A percentile compares a stretch with the other conserved stretches of the same genome.
These are phyloP conservation scores for Oryctes rhinoceros DNA, from an alignment of 1,140 invertebrate species.

Conservation along the genomic window DNA sequence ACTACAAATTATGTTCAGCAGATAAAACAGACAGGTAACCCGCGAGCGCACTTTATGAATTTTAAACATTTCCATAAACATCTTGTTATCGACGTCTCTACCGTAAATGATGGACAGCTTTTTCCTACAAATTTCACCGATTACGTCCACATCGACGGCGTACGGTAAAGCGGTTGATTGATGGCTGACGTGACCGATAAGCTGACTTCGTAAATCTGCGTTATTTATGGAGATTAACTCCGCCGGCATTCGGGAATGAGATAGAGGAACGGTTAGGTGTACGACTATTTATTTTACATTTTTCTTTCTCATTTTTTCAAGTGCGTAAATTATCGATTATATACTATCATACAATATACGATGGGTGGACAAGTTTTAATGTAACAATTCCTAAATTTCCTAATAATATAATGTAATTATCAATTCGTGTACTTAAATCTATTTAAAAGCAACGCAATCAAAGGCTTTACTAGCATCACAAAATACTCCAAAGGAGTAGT, in stretches of 20 bases:
- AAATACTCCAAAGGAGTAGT: too few species aligned
- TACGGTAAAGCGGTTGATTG: slow-evolving; percentile 39
- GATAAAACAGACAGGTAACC: slow-evolving; percentile 29
- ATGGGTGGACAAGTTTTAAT: too few species aligned
- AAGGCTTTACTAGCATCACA: too few species aligned
- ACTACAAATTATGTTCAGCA: slow-evolving; percentile 21
- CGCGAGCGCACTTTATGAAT: slow-evolving; percentile 17
- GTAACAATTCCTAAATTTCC: too few species aligned
- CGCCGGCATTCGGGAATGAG: background rate
- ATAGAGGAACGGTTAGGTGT: too few species aligned
- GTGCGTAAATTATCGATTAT: background rate
- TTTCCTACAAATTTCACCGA: slow-evolving; percentile 21
- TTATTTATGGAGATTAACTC: slow-evolving; percentile 43
- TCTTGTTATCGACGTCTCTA: slow-evolving; percentile 29
- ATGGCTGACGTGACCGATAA: slow-evolving; percentile 44
- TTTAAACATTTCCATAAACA: slow-evolving; percentile 37
- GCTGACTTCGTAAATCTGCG: slow-evolving; percentile 38
- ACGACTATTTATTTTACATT: too few species aligned
- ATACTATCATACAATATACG: too few species aligned
- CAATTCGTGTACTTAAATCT: too few species aligned
- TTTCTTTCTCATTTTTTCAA: background rate
- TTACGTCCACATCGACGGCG: slow-evolving; percentile 39
- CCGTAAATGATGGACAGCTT: slow-evolving; percentile 27
- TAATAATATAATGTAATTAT: too few species aligned
- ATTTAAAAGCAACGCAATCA: too few species aligned